Evolutionary conservation across 2,888 invertebrate genomes (phyloP), one percentile per base, ranked within the genome.

Genomic region (Apamea epomidion): DNA sequence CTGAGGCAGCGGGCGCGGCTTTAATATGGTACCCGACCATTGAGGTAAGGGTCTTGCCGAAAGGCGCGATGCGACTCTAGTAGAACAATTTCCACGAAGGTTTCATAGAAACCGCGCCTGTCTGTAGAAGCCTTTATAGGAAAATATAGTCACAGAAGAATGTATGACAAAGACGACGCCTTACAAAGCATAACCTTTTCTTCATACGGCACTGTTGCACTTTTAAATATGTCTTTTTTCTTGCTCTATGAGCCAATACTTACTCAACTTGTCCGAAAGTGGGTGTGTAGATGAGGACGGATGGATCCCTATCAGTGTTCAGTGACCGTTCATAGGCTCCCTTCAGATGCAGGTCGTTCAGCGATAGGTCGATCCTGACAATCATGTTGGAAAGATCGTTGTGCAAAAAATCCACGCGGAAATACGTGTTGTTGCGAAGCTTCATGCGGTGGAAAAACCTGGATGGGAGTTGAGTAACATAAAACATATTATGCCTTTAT

Each of bases 381-480:
- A 85, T 60, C 93, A 96, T 94, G 16, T 93, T 91, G 10, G 83
- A 54, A 21, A 95, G 75, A 82, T 96, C 92, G 25, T 92, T 94
- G 58, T 92, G 83, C 2, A 96, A 86, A n/a, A 45, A 83, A 72
- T 92, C 83, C 67, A 96, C 84, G 8, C 88, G 91, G 90, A 96
- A 96, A 10, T 73, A 48, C 0, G 96, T 96, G 82, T 93, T 87
- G 91, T 96, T 95, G 0, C 96, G 95, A 0, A 96, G 93, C 79
- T 95, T 96, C 93, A 96, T 91, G 37, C 96, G 95, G 76, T 95
- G 94, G 90, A 96, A 96, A 87, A 96, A 96, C 45, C 96, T 96
- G 85, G 25, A 25, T 51, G 70, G 42, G 65, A 67, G 54, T 29
- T 58, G 16, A 58, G 16, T 25, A 37, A 37, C 1, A 51, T 51